A percentile compares a stretch with the other conserved stretches of the same genome.
These are phyloP conservation scores for Pithecia hirsuta DNA, from an alignment of 2,797 vertebrate species.

Conservation along the genomic window DNA sequence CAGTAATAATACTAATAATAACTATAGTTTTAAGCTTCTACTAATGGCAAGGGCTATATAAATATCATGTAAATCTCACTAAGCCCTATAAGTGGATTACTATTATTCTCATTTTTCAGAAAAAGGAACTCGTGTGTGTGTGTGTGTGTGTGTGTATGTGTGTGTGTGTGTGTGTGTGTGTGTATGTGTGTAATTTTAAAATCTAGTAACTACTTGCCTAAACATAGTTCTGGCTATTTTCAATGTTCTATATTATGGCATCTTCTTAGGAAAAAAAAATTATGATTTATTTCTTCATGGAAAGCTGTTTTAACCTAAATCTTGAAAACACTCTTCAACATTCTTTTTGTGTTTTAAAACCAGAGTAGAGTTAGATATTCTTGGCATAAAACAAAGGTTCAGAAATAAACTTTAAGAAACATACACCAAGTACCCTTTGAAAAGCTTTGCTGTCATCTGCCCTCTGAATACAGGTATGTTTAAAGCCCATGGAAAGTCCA, in stretches of 20 bases:
- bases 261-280: conserved; percentile 28
- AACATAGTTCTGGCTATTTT: not conserved
- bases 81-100: not conserved
- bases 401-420: conserved; percentile 14
- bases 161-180: too few species aligned
- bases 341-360: conserved; percentile 37
- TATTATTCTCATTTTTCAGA: conserved; percentile 8
- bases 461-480: not conserved
- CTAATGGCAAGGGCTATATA: not conserved
- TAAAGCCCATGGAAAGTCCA: not conserved
- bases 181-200: not conserved
- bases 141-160: too few species aligned
- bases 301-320: not conserved
- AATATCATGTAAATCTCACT: not conserved
- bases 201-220: not conserved
- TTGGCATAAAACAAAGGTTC: conserved; percentile 30
- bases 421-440: not conserved
- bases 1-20: too few species aligned
- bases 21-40: not conserved
- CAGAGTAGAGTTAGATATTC: not conserved
- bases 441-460: not conserved
- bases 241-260: not conserved
- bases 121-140: not conserved
- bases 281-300: not conserved
- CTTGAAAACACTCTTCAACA: not conserved